Evolutionary conservation across 2,113 vertebrate species (phyloP).

Genomic region (Podocnemis expansa): DNA sequence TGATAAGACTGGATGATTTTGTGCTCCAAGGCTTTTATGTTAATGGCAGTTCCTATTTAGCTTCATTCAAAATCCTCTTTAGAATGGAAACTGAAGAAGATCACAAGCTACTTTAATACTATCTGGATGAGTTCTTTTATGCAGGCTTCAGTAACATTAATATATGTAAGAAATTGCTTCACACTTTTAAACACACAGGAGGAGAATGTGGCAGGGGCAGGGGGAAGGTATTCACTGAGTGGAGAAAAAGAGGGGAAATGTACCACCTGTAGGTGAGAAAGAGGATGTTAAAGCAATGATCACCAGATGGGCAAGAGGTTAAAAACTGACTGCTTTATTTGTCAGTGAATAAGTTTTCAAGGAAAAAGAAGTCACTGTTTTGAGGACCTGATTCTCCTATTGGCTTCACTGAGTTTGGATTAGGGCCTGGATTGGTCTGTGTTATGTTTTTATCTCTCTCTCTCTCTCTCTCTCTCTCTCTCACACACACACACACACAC

Average conservation of each 20-base stretch:
- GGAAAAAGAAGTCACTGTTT: not conserved
- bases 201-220: not conserved
- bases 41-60: conserved; percentile 31
- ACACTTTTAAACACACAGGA: not conserved
- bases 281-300: not conserved
- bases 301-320: not conserved
- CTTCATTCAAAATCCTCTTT: conserved; percentile 32
- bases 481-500: no score
- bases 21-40: conserved; percentile 10
- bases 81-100: not conserved
- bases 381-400: not conserved
- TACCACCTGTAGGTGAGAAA: not conserved
- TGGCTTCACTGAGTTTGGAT: not conserved
- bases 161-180: not conserved
- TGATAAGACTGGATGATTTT: conserved; percentile 25
- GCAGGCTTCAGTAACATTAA: not conserved
- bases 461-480: no score
- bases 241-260: not conserved
- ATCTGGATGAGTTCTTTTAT: not conserved
- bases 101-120: not conserved
- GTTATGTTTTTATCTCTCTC: not conserved
- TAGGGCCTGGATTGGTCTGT: not conserved
- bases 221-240: not conserved
- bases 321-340: not conserved
- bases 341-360: not conserved